phyloP scores from a whole-genome alignment of 2,888 invertebrate genomes.

The Gonocerus acuteangulatus region DNA sequence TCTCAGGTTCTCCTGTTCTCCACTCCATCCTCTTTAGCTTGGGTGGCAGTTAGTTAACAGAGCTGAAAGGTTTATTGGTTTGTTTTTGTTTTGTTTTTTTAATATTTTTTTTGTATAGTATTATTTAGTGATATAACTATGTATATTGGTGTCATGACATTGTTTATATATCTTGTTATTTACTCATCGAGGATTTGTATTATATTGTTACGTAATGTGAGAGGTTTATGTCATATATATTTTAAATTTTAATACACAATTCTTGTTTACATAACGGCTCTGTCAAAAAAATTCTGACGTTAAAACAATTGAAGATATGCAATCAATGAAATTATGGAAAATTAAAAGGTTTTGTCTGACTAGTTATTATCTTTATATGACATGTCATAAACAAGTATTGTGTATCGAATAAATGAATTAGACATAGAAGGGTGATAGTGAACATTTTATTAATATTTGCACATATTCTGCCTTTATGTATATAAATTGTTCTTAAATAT shows the following conservation, averaged over 20 bases:
- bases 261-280: not conserved
- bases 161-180: conserved; percentile 10
- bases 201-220: conserved; percentile 17
- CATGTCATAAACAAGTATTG: not conserved
- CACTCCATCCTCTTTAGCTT: too few relatives aligned
- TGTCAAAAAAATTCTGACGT: too few relatives aligned
- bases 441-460: not conserved
- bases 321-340: too few relatives aligned
- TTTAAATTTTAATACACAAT: not conserved
- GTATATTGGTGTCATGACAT: conserved; percentile 7
- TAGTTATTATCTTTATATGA: not conserved
- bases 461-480: not conserved
- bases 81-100: too few relatives aligned
- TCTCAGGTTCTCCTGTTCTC: too few relatives aligned
- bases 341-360: too few relatives aligned
- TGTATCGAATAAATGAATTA: not conserved
- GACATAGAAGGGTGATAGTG: not conserved
- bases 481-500: not conserved
- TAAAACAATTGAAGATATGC: too few relatives aligned
- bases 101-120: too few relatives aligned
- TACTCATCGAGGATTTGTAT: conserved; percentile 5
- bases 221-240: conserved; percentile 13
- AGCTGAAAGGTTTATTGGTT: too few relatives aligned
- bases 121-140: too few relatives aligned
- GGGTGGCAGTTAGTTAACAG: too few relatives aligned